These are phyloP conservation scores for Cydia strobilella DNA, from an alignment of 1,140 invertebrate species.

Conservation along the genomic window DNA sequence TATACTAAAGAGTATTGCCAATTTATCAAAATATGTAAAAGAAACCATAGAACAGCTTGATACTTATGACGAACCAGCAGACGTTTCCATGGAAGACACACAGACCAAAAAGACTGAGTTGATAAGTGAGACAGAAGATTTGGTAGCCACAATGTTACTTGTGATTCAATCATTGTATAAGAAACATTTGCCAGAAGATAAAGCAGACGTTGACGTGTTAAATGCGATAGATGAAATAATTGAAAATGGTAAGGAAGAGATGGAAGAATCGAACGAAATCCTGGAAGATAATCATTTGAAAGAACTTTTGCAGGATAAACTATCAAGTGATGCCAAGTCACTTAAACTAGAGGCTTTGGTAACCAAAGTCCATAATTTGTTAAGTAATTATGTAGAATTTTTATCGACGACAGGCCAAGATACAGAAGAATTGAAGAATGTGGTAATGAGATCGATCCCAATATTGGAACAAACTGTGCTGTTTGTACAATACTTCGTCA, in stretches of 20 bases:
- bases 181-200: slow-evolving; percentile 74
- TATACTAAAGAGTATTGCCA: slow-evolving; percentile 59
- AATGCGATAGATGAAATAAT: slow-evolving; percentile 69
- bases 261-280: slow-evolving; percentile 73
- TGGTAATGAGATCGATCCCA: slow-evolving; percentile 79
- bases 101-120: slow-evolving; percentile 49
- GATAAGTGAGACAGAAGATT: slow-evolving; percentile 76
- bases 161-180: slow-evolving; percentile 87
- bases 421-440: slow-evolving; percentile 50
- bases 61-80: slow-evolving; percentile 47
- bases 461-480: slow-evolving; percentile 89
- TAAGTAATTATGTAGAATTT: slow-evolving; percentile 53
- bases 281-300: slow-evolving; percentile 83
- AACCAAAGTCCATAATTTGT: slow-evolving; percentile 50
- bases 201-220: slow-evolving; percentile 58
- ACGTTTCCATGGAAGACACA: slow-evolving; percentile 48
- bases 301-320: slow-evolving; percentile 81
- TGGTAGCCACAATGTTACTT: slow-evolving; percentile 82
- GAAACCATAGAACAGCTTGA: slow-evolving; percentile 48
- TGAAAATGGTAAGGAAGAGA: slow-evolving; percentile 64
- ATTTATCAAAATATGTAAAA: slow-evolving; percentile 57
- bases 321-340: slow-evolving; percentile 81
- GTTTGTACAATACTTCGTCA: slow-evolving; percentile 89
- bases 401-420: slow-evolving; percentile 44
- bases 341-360: slow-evolving; percentile 77